Evolutionary conservation across 2,797 vertebrate species (phyloP), one percentile per base, ranked within the genome.

Genomic region (Chromis chromis): DNA sequence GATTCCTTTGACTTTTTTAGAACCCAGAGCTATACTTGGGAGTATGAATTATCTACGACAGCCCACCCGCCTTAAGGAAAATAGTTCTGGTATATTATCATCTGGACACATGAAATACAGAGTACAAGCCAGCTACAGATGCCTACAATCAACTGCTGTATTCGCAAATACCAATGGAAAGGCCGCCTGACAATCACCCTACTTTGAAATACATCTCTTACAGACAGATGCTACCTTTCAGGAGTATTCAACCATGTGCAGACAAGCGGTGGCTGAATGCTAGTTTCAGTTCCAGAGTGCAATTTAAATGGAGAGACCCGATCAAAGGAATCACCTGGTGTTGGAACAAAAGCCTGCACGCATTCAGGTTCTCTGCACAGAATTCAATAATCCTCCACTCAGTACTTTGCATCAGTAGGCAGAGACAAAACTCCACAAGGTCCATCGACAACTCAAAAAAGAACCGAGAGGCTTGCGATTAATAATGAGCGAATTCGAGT

Each of bases 331-430:
- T 55, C 16, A 42, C 40, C 22, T 6, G 3, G 2, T 59, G 62
- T 17, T 24, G 21, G 65, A 70, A 77, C 46, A 75, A 68, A 65
- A n/a, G 8, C 12, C 33, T 46, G 49, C n/a, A n/a, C n/a, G 21
- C 63, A 52, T 62, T n/a, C 40, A 6, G 9, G 2, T 52, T 53
- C 39, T 9, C 42, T 44, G 11, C 19, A 39, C 22, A 10, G 17
- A n/a, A 27, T 25, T 65, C 53, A 64, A 62, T 55, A 55, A 63
- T 27, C 21, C 17, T n/a, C n/a, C 49, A 39, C 1, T 48, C 16
- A 36, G 4, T 49, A 31, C 48, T 60, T 58, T 22, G 42, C 21
- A 31, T 9, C 3, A 28, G 53, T 24, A 27, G 28, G 19, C 56
- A 57, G 59, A 69, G n/a, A 49, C 46, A 69, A 65, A 57, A 33